A percentile compares a stretch with the other conserved stretches of the same genome.
Conservation (phyloP, 2,113 vertebrate genomes). For the Thamnaconus septentrionalis region DNA sequence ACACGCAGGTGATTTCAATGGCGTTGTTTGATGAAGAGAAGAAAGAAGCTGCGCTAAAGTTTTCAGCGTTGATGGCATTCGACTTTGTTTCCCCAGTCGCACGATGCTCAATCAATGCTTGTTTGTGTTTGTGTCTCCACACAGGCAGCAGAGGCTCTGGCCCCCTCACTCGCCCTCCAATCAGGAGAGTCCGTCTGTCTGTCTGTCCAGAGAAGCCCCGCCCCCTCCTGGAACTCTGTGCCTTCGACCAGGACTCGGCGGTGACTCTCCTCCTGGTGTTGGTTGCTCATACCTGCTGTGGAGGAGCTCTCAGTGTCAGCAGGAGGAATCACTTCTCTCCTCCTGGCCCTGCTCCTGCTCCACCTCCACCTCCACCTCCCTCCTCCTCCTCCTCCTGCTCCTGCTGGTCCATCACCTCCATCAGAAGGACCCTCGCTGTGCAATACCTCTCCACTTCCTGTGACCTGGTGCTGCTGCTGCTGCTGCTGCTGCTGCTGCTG, state of each 20-base stretch:
- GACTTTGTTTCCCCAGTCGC: too few species aligned
- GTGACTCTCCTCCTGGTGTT: conserved; percentile 33
- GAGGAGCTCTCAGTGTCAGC: too few species aligned
- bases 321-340: conserved; percentile 6
- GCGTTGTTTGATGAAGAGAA: too few species aligned
- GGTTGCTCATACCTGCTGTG: too few species aligned
- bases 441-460: conserved; percentile 63
- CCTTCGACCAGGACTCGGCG: conserved; percentile 66
- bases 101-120: neutral
- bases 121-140: conserved; percentile 26
- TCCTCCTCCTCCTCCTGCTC: conserved; percentile 33
- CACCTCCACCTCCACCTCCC: conserved; percentile 14
- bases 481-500: conserved; percentile 66
- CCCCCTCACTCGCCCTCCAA: conserved; percentile 47
- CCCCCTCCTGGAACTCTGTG: conserved; percentile 64
- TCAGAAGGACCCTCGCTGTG: conserved; percentile 64
- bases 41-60: too few species aligned
- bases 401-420: conserved; percentile 54
- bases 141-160: conserved; percentile 39
- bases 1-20: too few species aligned
- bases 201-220: conserved; percentile 13
- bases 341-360: conserved; percentile 29
- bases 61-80: too few species aligned
- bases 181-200: conserved; percentile 34
- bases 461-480: conserved; percentile 62